Evolutionary conservation across 2,113 vertebrate genomes (phyloP).

Genomic region (Artemisiospiza belli): DNA sequence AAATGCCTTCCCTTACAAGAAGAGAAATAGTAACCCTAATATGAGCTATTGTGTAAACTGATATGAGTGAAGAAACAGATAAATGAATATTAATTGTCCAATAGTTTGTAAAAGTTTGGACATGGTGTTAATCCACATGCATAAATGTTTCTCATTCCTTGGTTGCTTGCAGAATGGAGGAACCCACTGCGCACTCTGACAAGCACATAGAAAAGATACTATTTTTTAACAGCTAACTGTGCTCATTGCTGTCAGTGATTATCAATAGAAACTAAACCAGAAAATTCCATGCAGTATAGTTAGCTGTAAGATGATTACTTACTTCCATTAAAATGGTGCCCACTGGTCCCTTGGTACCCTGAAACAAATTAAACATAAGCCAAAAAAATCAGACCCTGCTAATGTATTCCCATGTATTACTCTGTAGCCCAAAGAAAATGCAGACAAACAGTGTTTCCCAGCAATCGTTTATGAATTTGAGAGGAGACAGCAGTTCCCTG

Average conservation of each 20-base stretch:
- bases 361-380: constrained; percentile 13
- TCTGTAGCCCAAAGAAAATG: neutral
- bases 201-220: neutral
- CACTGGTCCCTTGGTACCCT: constrained; percentile 81
- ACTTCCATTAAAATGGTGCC: constrained; percentile 73
- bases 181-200: neutral
- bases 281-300: neutral
- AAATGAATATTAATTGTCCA: neutral
- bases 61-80: neutral
- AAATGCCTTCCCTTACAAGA: neutral
- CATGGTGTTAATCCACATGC: neutral
- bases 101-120: neutral
- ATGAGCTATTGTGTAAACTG: neutral
- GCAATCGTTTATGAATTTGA: neutral
- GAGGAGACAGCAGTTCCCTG: neutral
- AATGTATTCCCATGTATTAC: neutral
- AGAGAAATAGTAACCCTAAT: neutral
- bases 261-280: neutral
- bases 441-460: neutral
- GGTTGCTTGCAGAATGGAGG: neutral
- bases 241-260: neutral
- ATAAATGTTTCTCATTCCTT: neutral
- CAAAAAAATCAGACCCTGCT: neutral
- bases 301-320: constrained; percentile 57
- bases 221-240: neutral